Conservation (phyloP, 2,113 vertebrate genomes). For the Leptocoma aspasia region DNA sequence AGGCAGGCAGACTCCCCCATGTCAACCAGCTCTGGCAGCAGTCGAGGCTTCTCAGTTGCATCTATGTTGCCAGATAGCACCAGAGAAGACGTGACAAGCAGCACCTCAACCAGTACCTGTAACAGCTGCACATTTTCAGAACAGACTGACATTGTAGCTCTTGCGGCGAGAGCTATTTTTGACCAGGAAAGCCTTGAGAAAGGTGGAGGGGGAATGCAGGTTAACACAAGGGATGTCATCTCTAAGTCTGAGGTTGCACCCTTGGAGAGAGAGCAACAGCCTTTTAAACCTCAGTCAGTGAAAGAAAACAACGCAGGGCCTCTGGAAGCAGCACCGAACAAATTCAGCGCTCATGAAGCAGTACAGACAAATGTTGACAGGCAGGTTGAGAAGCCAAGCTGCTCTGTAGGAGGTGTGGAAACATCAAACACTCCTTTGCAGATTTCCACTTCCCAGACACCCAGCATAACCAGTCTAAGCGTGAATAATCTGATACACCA, state of each 20-base stretch:
- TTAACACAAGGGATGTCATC: slow-evolving; percentile 41
- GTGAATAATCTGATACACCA: slow-evolving; percentile 92
- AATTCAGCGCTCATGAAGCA: slow-evolving; percentile 72
- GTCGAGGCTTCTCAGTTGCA: slow-evolving; percentile 91
- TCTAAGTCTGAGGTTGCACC: slow-evolving; percentile 71
- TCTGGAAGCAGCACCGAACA: slow-evolving; percentile 56
- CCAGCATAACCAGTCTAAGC: slow-evolving; percentile 84
- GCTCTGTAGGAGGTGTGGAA: slow-evolving; percentile 68
- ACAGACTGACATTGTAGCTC: slow-evolving; percentile 91
- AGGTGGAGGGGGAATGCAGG: slow-evolving; percentile 58
- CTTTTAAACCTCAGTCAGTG: slow-evolving; percentile 64
- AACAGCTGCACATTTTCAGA: slow-evolving; percentile 88
- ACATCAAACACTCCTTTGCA: slow-evolving; percentile 73
- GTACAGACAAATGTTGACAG: slow-evolving; percentile 65
- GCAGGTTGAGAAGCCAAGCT: slow-evolving; percentile 75
- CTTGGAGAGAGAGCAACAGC: slow-evolving; percentile 65
- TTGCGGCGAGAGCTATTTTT: slow-evolving; percentile 89
- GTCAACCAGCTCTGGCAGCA: slow-evolving; percentile 83
- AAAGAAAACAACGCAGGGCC: slow-evolving; percentile 71
- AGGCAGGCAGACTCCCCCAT: slow-evolving; percentile 89
- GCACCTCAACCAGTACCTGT: slow-evolving; percentile 74
- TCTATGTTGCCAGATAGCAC: slow-evolving; percentile 89
- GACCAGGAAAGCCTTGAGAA: slow-evolving; percentile 89
- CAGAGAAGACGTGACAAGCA: slow-evolving; percentile 73
- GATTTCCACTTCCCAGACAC: slow-evolving; percentile 77